Conservation (phyloP, 2,888 invertebrate species). For the Podotricha telesiphe region DNA sequence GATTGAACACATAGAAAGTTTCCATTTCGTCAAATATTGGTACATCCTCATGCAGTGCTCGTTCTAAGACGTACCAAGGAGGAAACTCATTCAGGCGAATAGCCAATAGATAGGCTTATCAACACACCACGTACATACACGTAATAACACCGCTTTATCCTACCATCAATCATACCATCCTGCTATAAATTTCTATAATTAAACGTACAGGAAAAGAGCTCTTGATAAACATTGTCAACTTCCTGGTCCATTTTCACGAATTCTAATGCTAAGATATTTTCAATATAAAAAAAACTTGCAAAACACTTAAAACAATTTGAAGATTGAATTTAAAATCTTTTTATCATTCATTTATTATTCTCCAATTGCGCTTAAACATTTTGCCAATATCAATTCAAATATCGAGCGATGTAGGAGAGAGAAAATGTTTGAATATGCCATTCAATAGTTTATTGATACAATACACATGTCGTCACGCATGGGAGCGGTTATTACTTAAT, state of each 20-base stretch:
- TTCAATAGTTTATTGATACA: slow-evolving; percentile 70
- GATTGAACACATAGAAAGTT: slow-evolving; percentile 59
- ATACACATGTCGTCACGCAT: slow-evolving; percentile 65
- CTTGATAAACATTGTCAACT: slow-evolving; percentile 9
- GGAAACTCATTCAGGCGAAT: slow-evolving; percentile 63
- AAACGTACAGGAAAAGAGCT: slow-evolving; percentile 14
- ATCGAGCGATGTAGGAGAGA: not conserved
- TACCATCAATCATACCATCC: slow-evolving; percentile 56
- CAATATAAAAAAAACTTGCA: not conserved
- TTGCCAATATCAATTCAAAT: not conserved
- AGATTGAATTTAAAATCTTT: not conserved
- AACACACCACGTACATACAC: slow-evolving; percentile 52
- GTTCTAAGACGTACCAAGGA: slow-evolving; percentile 52
- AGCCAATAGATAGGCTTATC: slow-evolving; percentile 70
- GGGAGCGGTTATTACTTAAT: slow-evolving; percentile 78
- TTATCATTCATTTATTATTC: not conserved
- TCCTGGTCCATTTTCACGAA: not conserved
- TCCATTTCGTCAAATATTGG: slow-evolving; percentile 62
- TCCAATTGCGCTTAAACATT: not conserved
- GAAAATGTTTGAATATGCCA: slow-evolving; percentile 38
- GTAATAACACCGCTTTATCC: slow-evolving; percentile 55
- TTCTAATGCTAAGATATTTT: not conserved
- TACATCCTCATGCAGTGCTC: slow-evolving; percentile 50
- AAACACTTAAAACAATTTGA: not conserved
- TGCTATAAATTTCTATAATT: slow-evolving; percentile 49